Conservation (phyloP, 2,888 invertebrate genomes). For the Palloptera scutellata region DNA sequence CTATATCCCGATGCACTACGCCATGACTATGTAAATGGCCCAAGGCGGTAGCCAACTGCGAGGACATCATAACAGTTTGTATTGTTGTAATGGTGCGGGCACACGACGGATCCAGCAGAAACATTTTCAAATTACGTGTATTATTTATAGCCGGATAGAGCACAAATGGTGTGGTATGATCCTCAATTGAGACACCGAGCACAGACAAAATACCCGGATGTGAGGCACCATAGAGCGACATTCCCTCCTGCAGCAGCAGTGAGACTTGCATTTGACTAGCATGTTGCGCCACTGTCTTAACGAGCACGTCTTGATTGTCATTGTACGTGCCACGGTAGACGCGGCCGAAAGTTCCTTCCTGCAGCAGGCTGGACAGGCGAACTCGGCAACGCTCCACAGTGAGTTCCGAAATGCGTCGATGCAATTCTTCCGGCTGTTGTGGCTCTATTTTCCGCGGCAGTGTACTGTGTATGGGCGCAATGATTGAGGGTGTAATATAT, state of each 20-base stretch:
- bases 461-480: constrained; percentile 58
- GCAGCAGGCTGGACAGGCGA: constrained; percentile 77
- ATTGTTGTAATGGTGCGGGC: constrained; percentile 69
- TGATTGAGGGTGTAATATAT: constrained; percentile 59
- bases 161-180: constrained; percentile 87
- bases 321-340: constrained; percentile 84
- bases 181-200: constrained; percentile 88
- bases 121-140: constrained; percentile 66
- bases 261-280: constrained; percentile 89
- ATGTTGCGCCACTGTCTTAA: constrained; percentile 91
- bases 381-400: constrained; percentile 74
- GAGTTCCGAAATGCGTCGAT: constrained; percentile 64
- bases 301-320: constrained; percentile 77
- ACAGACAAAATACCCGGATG: constrained; percentile 83
- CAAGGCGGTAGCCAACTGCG: constrained; percentile 84
- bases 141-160: constrained; percentile 73
- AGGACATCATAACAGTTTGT: constrained; percentile 84
- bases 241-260: constrained; percentile 78
- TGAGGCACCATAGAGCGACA: constrained; percentile 70
- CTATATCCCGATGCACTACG: constrained; percentile 88
- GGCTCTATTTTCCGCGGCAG: constrained; percentile 58
- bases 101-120: constrained; percentile 59
- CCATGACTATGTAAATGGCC: constrained; percentile 88
- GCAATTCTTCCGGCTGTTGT: constrained; percentile 60
- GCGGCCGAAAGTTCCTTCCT: constrained; percentile 88